These are phyloP conservation scores for Felis catus DNA, from an alignment of 2,113 vertebrate species.

Conservation along the genomic window F.catus_Fca126_mat1.0 CM031416.1:146060501-146061000, in stretches of 20 bases:
- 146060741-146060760: slow-evolving; percentile 6
- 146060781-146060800: not conserved
- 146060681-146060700: not conserved
- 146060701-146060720: slow-evolving; percentile 23
- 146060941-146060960: not conserved
- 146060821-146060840: not conserved
- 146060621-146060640: not conserved
- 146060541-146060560: not conserved
- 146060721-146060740: not conserved
- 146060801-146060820: not conserved
- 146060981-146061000: not conserved
- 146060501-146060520: not conserved
- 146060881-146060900: not conserved
- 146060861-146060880: not conserved
- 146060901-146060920: too few species aligned
- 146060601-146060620: not conserved
- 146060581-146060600: not conserved
- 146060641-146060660: not conserved
- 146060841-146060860: not conserved
- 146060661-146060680: slow-evolving; percentile 27
- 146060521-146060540: not conserved
- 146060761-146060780: not conserved
- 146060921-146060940: not conserved
- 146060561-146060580: not conserved
- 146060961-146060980: not conserved